Percentiles rank a stretch among this genome's conserved stretches.
phyloP scores from a whole-genome alignment of 2,797 vertebrate species.

The Clarias fuscus region DNA sequence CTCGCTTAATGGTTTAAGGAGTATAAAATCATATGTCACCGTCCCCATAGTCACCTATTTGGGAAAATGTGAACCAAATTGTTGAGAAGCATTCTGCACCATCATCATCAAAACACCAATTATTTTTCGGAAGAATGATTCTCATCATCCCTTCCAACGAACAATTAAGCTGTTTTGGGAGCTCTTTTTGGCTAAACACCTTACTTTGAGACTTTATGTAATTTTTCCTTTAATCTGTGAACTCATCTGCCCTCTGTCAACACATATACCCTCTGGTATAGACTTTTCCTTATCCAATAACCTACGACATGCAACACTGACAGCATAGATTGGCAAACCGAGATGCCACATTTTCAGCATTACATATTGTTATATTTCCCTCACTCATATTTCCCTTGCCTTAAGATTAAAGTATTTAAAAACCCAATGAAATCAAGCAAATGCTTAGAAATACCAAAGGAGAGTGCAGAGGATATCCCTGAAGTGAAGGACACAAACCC shows the following conservation, averaged over 20 bases:
- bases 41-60: background rate
- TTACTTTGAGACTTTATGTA: background rate
- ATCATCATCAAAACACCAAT: background rate
- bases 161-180: background rate
- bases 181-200: background rate
- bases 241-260: background rate
- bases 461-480: slow-evolving; percentile 48
- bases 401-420: slow-evolving; percentile 21
- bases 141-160: background rate
- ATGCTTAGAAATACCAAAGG: slow-evolving; percentile 14
- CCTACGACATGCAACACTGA: slow-evolving; percentile 21
- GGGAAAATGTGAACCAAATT: background rate
- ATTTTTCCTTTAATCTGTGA: background rate
- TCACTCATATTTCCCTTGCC: slow-evolving; percentile 7
- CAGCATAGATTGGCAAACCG: slow-evolving; percentile 27
- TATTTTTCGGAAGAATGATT: background rate
- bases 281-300: background rate
- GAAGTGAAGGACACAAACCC: slow-evolving; percentile 38
- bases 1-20: background rate
- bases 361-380: background rate
- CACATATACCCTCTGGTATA: background rate
- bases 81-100: background rate
- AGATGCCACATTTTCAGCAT: background rate
- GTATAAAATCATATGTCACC: background rate
- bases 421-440: slow-evolving; percentile 30